Conservation (phyloP, 2,113 vertebrate genomes). For the Bubalus kerabau region DNA sequence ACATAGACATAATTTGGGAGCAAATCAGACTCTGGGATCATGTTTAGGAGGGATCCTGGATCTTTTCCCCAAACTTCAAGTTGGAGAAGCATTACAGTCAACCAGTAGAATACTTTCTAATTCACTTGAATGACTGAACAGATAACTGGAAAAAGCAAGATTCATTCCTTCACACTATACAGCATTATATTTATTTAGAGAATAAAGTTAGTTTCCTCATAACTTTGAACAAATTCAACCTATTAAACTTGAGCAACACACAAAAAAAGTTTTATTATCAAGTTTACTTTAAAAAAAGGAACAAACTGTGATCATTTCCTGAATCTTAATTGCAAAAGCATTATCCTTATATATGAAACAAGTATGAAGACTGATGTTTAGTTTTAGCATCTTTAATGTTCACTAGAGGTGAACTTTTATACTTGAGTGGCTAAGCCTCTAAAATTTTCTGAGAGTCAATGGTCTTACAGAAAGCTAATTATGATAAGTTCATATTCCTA, state of each 20-base stretch:
- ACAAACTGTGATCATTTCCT: background rate
- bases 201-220: background rate
- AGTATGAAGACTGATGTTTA: slow-evolving; percentile 7
- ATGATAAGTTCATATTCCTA: background rate
- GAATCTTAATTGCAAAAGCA: slow-evolving; percentile 2
- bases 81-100: background rate
- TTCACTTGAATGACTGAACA: background rate
- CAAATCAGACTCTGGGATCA: background rate
- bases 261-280: background rate
- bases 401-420: slow-evolving; percentile 4
- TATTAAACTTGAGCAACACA: background rate
- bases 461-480: background rate
- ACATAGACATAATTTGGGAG: background rate
- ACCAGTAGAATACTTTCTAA: background rate
- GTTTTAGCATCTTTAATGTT: background rate
- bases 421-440: background rate
- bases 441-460: slow-evolving; percentile 19
- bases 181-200: background rate
- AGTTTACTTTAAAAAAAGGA: background rate
- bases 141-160: background rate
- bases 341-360: background rate
- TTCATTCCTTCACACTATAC: background rate
- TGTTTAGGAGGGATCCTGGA: background rate
- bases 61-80: background rate
- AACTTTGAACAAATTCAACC: background rate